These are phyloP conservation scores for Sebastes reedi DNA, from an alignment of 2,797 vertebrate genomes.

Conservation along the genomic window DNA sequence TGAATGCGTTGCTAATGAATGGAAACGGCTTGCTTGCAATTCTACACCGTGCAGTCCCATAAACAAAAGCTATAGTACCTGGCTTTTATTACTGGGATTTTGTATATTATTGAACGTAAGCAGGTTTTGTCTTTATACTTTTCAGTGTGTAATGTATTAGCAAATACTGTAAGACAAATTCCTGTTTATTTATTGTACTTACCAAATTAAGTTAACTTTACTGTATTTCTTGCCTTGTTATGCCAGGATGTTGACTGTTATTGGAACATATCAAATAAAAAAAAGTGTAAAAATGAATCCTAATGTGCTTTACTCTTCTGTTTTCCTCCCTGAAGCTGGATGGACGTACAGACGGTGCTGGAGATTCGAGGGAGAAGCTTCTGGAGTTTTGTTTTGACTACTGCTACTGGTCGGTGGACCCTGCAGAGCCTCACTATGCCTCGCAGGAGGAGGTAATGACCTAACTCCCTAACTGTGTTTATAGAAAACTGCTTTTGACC, in stretches of 20 bases:
- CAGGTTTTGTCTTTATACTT: neutral
- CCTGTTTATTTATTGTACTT: no score
- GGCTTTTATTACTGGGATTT: neutral
- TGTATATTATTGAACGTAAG: neutral
- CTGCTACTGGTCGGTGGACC: conserved; percentile 97
- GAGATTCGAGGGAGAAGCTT: conserved; percentile 90
- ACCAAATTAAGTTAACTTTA: neutral
- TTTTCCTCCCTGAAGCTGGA: conserved; percentile 82
- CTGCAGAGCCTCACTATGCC: conserved; percentile 89
- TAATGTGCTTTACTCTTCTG: neutral
- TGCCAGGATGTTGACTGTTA: neutral
- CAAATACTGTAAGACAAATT: no score
- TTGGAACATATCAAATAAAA: neutral
- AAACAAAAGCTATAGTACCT: conserved; percentile 22
- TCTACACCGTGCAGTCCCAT: conserved; percentile 22
- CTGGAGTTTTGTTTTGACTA: conserved; percentile 96
- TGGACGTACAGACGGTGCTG: conserved; percentile 81
- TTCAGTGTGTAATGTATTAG: neutral
- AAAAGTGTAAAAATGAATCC: neutral
- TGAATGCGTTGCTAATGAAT: conserved; percentile 66
- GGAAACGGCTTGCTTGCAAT: conserved; percentile 64
- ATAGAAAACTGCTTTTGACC: neutral
- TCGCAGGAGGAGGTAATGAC: conserved; percentile 94
- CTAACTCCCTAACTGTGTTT: neutral
- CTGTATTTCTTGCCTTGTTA: neutral